Percentiles rank a stretch among this genome's conserved stretches.
phyloP scores from a whole-genome alignment of 2,888 invertebrate species.

The Hydrotaea diabolus region DNA sequence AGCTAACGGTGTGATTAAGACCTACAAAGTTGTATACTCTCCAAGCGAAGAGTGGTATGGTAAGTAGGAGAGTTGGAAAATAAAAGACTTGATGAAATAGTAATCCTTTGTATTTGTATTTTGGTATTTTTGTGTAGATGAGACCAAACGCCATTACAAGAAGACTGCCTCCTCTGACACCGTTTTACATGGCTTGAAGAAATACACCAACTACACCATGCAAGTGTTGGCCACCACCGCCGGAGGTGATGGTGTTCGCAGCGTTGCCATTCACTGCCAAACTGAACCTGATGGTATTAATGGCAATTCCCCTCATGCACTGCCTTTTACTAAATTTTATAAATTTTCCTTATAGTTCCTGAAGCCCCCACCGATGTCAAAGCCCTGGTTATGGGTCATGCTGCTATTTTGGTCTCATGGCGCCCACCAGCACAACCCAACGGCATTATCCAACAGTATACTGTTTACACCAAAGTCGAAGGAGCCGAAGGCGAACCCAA shows the following conservation, averaged over 20 bases:
- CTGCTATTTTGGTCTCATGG: constrained; percentile 96
- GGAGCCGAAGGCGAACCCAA: constrained; percentile 85
- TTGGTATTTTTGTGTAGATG: constrained; percentile 83
- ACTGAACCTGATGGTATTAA: constrained; percentile 95
- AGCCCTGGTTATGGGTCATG: constrained; percentile 94
- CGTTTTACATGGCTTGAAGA: constrained; percentile 94
- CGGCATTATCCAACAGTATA: constrained; percentile 95
- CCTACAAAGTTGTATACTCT: constrained; percentile 96
- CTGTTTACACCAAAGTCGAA: constrained; percentile 92
- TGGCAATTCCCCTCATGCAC: background rate
- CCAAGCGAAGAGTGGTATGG: constrained; percentile 96
- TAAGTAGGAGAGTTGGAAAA: constrained; percentile 83
- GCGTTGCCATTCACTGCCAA: constrained; percentile 90
- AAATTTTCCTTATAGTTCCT: constrained; percentile 85
- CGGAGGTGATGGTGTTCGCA: constrained; percentile 95
- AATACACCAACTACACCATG: constrained; percentile 98
- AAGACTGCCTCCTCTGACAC: constrained; percentile 96
- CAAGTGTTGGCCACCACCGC: constrained; percentile 97
- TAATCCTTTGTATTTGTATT: background rate
- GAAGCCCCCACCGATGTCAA: constrained; percentile 96
- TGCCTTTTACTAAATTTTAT: background rate
- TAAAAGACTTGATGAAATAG: background rate
- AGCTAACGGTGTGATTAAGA: constrained; percentile 96
- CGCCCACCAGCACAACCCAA: constrained; percentile 95
- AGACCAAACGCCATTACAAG: constrained; percentile 94